phyloP scores from a whole-genome alignment of 2,113 vertebrate genomes.

The Leptobrachium ailaonicum region DNA sequence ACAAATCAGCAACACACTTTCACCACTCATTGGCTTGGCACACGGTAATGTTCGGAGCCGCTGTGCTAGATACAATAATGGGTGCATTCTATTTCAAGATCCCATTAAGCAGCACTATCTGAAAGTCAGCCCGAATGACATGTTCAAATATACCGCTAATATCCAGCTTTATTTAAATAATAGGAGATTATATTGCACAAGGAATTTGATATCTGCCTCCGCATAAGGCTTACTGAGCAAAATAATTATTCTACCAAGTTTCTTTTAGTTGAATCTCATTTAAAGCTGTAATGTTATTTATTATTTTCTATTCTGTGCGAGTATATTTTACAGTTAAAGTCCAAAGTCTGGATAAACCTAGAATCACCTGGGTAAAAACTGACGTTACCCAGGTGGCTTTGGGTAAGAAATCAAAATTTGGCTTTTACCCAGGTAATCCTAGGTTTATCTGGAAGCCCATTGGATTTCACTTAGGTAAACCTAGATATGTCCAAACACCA shows the following conservation, averaged over 20 bases:
- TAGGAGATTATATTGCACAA: constrained; percentile 26
- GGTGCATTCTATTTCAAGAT: constrained; percentile 9
- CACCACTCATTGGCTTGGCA: not conserved
- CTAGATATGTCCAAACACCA: too few species aligned
- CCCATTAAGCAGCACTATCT: constrained; percentile 41
- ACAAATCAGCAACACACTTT: constrained; percentile 5
- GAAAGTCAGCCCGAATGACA: constrained; percentile 19
- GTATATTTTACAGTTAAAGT: too few species aligned
- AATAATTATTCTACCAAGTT: constrained; percentile 51
- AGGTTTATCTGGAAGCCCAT: too few species aligned
- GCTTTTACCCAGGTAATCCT: too few species aligned
- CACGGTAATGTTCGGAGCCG: not conserved
- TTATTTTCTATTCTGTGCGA: not conserved
- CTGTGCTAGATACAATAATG: constrained; percentile 4
- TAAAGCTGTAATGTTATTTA: not conserved
- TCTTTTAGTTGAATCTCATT: constrained; percentile 48
- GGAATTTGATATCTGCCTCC: constrained; percentile 35
- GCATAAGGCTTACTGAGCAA: constrained; percentile 46
- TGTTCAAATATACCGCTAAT: constrained; percentile 38
- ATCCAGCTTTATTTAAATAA: constrained; percentile 45
- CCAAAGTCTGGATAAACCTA: too few species aligned
- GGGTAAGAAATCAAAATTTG: too few species aligned
- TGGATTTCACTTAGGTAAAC: too few species aligned
- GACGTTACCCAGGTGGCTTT: too few species aligned
- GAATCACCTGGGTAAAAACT: too few species aligned